Percentiles rank a stretch among this genome's conserved stretches.
phyloP scores from a whole-genome alignment of 2,888 invertebrate species.

The Hydraecia micacea region DNA sequence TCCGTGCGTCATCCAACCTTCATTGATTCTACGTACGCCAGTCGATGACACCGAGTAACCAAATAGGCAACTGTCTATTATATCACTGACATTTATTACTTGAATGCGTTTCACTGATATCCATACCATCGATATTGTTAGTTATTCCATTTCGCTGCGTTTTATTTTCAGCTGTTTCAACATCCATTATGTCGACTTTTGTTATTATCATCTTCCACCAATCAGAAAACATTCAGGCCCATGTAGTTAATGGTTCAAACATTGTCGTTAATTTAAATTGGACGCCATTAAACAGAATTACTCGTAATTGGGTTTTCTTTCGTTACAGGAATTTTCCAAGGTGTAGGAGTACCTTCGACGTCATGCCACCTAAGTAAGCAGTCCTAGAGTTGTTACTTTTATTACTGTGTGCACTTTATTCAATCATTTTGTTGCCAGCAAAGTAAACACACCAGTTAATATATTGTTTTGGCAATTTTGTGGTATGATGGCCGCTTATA shows the following conservation, averaged over 20 bases:
- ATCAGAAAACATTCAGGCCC: conserved; percentile 26
- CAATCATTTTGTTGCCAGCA: conserved; percentile 50
- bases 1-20: conserved; percentile 67
- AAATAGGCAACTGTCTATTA: conserved; percentile 45
- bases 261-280: conserved; percentile 61
- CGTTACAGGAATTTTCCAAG: conserved; percentile 86
- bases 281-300: conserved; percentile 53
- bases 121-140: conserved; percentile 14
- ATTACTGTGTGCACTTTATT: conserved; percentile 49
- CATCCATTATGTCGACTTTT: conserved; percentile 15
- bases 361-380: conserved; percentile 90
- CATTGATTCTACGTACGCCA: conserved; percentile 55
- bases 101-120: conserved; percentile 29
- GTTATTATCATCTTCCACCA: conserved; percentile 31
- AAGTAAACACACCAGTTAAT: conserved; percentile 39
- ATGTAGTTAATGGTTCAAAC: conserved; percentile 54
- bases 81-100: conserved; percentile 28
- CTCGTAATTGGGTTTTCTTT: conserved; percentile 79
- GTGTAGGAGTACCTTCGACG: conserved; percentile 80
- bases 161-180: conserved; percentile 19
- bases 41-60: conserved; percentile 43
- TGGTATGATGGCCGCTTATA: conserved; percentile 48
- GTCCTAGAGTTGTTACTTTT: conserved; percentile 62
- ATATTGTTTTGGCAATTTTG: conserved; percentile 51
- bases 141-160: conserved; percentile 26